Base-by-base conservation (phyloP, 1,140 invertebrate species). In the Heterodera carotae region DNA sequence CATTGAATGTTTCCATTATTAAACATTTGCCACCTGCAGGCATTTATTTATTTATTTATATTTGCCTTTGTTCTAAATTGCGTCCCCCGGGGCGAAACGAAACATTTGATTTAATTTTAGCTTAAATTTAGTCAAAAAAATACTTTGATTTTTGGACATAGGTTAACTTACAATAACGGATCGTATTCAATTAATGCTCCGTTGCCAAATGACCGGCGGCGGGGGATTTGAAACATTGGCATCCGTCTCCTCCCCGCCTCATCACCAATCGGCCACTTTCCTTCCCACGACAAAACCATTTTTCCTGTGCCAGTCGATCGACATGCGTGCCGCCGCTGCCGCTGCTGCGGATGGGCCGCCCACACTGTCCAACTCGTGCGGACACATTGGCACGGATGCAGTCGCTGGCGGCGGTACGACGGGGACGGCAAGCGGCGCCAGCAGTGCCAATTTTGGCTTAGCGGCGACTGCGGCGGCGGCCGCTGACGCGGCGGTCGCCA, bases 321-420 rank as follows among this genome's bases (percentile, higher is more conserved):
- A 66, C 62, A 66, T 66, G 62, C 62, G 62, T 25, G 10, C 27
- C 5, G 0, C 62, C 5, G 1, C 62, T 22, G n/a, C 27, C n/a
- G 62, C 25, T 8, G 36, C 25, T 2, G 56, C 25, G 2, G n/a
- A n/a, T n/a, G n/a, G n/a, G n/a, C n/a, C n/a, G n/a, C 69, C n/a
- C 34, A 62, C 48, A 15, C 68, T 84, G 18, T 84, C 82, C 25
- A 84, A 83, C 71, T 83, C 82, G 3, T 83, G 82, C 69, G 81
- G 82, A 15, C 79, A 84, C 64, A 80, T 84, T 34, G 73, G 68
- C 43, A 48, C 48, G 12, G 48, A 12, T 53, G 48, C 12, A 53
- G 48, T 18, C 4, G 48, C 48, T 10, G 36, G 10, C 36, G 36
- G 36, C 36, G 36, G 36, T 6, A 77, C 48, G 56, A 84, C 53